Conservation (phyloP, 2,797 vertebrate genomes). For the Tachyglossus aculeatus region DNA sequence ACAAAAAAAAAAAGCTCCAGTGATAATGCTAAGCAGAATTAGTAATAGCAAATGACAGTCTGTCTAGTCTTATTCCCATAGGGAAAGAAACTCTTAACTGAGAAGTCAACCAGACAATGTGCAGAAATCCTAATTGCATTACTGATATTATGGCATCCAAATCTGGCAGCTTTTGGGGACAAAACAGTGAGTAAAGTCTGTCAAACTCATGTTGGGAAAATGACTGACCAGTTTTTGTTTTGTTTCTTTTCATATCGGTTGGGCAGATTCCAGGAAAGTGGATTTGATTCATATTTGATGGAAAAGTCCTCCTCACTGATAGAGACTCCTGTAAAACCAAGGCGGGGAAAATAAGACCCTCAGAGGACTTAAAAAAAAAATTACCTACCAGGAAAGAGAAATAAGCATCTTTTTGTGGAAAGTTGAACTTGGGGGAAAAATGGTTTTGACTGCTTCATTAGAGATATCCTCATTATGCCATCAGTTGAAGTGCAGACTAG, state of each 20-base stretch:
- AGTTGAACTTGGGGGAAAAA: conserved; percentile 13
- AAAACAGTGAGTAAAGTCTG: conserved; percentile 54
- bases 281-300: not conserved
- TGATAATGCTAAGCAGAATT: conserved; percentile 80
- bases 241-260: not conserved
- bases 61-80: conserved; percentile 81
- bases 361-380: conserved; percentile 31
- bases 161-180: conserved; percentile 71
- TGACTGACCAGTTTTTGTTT: too few relatives aligned
- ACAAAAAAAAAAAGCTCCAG: conserved; percentile 75
- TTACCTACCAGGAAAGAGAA: conserved; percentile 29
- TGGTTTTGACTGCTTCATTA: conserved; percentile 65
- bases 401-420: conserved; percentile 46
- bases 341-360: not conserved
- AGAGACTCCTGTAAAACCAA: not conserved
- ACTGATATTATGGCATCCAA: conserved; percentile 69
- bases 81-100: conserved; percentile 76
- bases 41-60: conserved; percentile 83
- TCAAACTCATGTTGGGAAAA: conserved; percentile 35
- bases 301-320: not conserved
- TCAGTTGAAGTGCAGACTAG: conserved; percentile 65
- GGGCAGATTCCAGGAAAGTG: not conserved
- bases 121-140: conserved; percentile 73
- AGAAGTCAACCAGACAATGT: conserved; percentile 78
- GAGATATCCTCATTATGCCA: conserved; percentile 70